These are phyloP conservation scores for Diphyllodes magnificus DNA, from an alignment of 2,113 vertebrate species.

Conservation along the genomic window DNA sequence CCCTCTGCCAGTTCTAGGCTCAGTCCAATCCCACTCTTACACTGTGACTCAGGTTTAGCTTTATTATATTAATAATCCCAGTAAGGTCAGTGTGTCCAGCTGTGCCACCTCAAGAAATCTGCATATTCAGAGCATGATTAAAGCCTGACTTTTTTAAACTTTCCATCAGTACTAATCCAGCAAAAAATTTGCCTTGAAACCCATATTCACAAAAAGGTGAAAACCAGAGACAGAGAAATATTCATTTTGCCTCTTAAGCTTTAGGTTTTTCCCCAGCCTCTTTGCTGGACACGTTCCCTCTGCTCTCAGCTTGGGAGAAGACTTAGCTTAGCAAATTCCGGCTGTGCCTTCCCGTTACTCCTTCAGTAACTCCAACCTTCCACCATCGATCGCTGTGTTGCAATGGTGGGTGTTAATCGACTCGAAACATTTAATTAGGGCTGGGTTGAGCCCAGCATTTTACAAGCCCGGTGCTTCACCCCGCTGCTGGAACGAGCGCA, in stretches of 20 bases:
- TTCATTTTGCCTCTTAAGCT: not conserved
- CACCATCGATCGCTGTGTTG: not conserved
- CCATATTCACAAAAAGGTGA: rapidly evolving
- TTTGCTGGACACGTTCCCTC: not conserved
- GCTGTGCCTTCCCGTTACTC: not conserved
- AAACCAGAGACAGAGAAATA: not conserved
- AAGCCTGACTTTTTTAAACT: not conserved
- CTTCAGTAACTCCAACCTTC: not conserved
- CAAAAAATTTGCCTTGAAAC: not conserved
- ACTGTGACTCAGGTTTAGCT: not conserved
- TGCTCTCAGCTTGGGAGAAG: not conserved
- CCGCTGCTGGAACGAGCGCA: constrained; percentile 23
- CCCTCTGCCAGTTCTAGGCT: not conserved
- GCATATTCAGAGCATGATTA: not conserved
- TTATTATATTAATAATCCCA: not conserved
- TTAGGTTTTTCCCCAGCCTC: not conserved
- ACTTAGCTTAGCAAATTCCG: not conserved
- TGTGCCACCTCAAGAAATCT: not conserved
- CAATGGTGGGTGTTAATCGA: not conserved
- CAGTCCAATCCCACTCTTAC: not conserved
- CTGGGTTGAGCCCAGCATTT: not conserved
- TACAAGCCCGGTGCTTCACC: constrained; percentile 5
- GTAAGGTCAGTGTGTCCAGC: not conserved
- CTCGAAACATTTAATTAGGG: constrained; percentile 32
- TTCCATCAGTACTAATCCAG: not conserved